Conservation (phyloP, 30 jellyfish, hydroid and myxozoan species). For the Hydra vulgaris region DNA sequence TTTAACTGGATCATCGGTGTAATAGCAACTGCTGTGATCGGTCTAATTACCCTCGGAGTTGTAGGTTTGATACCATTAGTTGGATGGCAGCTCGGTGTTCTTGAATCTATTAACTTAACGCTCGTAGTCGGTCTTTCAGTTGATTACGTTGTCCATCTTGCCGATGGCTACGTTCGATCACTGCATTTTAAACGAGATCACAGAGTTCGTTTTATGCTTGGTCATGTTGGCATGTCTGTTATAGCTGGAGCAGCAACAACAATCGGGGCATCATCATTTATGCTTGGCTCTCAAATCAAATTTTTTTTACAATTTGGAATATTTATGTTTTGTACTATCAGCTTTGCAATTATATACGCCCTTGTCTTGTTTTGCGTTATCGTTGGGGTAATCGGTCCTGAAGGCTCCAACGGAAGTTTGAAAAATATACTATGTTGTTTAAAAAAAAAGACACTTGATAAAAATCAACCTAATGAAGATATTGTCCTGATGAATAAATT, state of each 20-base stretch:
- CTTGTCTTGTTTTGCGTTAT: slow-evolving; percentile 60
- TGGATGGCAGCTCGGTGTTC: slow-evolving; percentile 94
- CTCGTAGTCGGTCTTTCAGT: slow-evolving; percentile 94
- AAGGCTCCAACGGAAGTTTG: slow-evolving; percentile 77
- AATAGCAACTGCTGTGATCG: slow-evolving; percentile 75
- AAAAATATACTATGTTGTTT: slow-evolving; percentile 31
- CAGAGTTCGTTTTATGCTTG: slow-evolving; percentile 77
- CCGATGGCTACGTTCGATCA: slow-evolving; percentile 92
- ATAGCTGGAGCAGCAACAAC: slow-evolving; percentile 95
- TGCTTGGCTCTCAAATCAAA: slow-evolving; percentile 80
- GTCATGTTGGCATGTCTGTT: slow-evolving; percentile 84
- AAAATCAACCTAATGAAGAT: background rate
- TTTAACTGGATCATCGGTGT: slow-evolving; percentile 91
- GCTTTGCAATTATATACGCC: slow-evolving; percentile 81
- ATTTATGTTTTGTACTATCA: slow-evolving; percentile 88
- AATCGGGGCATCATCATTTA: slow-evolving; percentile 88
- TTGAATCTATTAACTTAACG: slow-evolving; percentile 87
- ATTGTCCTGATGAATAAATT: too few species aligned
- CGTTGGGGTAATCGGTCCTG: slow-evolving; percentile 82
- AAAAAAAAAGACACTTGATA: slow-evolving; percentile 11
- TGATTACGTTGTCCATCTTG: slow-evolving; percentile 89
- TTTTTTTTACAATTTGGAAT: slow-evolving; percentile 88
- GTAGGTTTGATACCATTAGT: slow-evolving; percentile 88
- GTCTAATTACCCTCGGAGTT: slow-evolving; percentile 75
- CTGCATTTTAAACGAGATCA: slow-evolving; percentile 51